Evolutionary conservation across 2,113 vertebrate species (phyloP), one percentile per base, ranked within the genome.

Genomic region (Lophochroa leadbeateri): DNA sequence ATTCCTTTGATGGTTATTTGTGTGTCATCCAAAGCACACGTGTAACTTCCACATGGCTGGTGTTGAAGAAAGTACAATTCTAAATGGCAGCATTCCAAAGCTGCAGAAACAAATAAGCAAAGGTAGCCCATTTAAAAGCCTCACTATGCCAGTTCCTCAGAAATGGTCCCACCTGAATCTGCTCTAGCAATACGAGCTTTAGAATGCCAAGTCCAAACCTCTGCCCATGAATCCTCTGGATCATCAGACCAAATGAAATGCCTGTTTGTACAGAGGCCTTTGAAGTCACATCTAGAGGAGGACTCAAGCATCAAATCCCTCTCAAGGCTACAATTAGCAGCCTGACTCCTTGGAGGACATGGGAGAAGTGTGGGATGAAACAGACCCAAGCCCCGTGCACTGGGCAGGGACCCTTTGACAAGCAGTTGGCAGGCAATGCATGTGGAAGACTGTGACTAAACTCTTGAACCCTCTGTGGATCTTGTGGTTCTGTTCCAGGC

Each of bases 1-100:
- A 96, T 81, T 77, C 39, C 80, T 76, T 76, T 90, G 82, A 85
- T 78, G 88, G 35, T 75, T 61, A 81, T 84, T 97, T 92, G 90
- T 68, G 4, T 35, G 21, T 86, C 82, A 65, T 24, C 50, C 17
- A 65, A 67, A 75, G 47, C 58, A 49, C 35, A 50, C 17, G 68
- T 17, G 19, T 85, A 53, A 90, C 86, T 92, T 91, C 75, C 85
- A 86, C 67, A 11, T 67, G 28, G 21, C 46, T 57, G n/a, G 81
- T 71, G 15, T 29, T 69, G 72, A 55, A 88, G 75, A 79, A 74
- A 88, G 24, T 24, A 24, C 11, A 49, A 70, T 46, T 44, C 24
- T 50, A 65, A 82, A 72, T 28, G 47, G 37, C n/a, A 67, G 33
- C 31, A 25, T 37, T 58, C 55, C 37, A 65, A 67, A 86, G 46